Percentiles rank a stretch among this genome's conserved stretches.
phyloP scores from a whole-genome alignment of 1,140 invertebrate species.

The Dendrolimus kikuchii region DNA sequence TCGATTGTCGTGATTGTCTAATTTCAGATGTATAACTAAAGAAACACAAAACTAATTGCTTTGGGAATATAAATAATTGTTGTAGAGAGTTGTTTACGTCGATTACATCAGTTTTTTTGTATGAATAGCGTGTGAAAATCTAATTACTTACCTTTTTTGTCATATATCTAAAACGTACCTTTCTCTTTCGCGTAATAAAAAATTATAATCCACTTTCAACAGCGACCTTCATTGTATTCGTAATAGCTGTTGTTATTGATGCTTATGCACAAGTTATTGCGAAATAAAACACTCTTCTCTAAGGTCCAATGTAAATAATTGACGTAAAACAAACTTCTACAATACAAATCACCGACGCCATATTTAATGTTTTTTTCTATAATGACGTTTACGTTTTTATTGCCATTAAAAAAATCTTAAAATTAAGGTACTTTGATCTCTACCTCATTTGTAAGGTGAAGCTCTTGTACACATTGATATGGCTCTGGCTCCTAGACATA shows the following conservation, averaged over 20 bases:
- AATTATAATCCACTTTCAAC: constrained; percentile 5
- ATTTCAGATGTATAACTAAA: too few relatives aligned
- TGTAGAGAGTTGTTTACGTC: too few relatives aligned
- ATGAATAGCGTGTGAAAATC: not conserved
- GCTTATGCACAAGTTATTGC: constrained; percentile 8
- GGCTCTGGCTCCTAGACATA: too few relatives aligned
- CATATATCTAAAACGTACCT: constrained; percentile 3
- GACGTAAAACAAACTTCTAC: constrained; percentile 12
- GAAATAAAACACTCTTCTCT: constrained; percentile 11
- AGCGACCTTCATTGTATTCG: constrained; percentile 16
- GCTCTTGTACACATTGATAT: too few relatives aligned
- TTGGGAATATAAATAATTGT: too few relatives aligned
- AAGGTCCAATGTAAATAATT: constrained; percentile 15
- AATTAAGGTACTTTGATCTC: too few relatives aligned
- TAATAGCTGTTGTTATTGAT: constrained; percentile 6
- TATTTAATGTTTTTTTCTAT: constrained; percentile 14
- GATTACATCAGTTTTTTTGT: not conserved
- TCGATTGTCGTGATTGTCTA: too few relatives aligned
- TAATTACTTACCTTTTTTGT: constrained; percentile 11
- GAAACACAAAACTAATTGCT: too few relatives aligned
- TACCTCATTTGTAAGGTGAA: too few relatives aligned
- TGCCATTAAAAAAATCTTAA: not conserved
- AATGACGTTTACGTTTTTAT: not conserved
- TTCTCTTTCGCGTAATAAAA: constrained; percentile 8
- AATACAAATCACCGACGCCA: constrained; percentile 25